Conservation (phyloP, 2,888 invertebrate genomes). For the Coenonympha arcania region DNA sequence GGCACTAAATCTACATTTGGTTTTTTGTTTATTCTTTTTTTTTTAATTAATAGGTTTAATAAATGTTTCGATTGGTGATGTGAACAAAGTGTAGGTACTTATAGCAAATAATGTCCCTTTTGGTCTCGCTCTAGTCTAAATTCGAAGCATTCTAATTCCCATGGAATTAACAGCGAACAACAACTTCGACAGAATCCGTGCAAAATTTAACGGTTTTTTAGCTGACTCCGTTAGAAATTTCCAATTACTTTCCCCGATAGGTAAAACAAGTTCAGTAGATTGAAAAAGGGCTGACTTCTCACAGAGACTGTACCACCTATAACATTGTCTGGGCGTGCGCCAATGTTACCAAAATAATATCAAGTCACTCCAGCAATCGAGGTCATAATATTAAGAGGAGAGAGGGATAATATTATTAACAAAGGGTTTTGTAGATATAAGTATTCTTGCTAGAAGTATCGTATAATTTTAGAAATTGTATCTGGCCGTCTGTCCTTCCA, state of each 20-base stretch:
- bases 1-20: not conserved
- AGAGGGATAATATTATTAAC: not conserved
- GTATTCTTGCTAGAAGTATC: not conserved
- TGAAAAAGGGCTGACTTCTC: conserved; percentile 17
- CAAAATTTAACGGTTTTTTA: conserved; percentile 7
- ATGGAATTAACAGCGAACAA: not conserved
- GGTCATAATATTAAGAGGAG: conserved; percentile 16
- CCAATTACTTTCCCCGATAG: conserved; percentile 22
- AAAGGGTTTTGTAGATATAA: not conserved
- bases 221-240: conserved; percentile 13
- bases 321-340: conserved; percentile 33
- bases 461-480: not conserved
- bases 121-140: not conserved
- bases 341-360: conserved; percentile 36
- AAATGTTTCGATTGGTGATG: no score
- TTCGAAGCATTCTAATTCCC: not conserved
- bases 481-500: no score
- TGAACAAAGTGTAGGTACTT: no score
- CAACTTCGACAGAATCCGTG: not conserved
- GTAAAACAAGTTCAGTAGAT: conserved; percentile 18
- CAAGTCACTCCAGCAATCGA: conserved; percentile 33
- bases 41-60: no score
- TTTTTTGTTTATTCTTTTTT: no score
- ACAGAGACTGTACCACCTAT: conserved; percentile 8
- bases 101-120: no score